Evolutionary conservation across 2,888 invertebrate species (phyloP).

Genomic region (Cremastinae sp.): DNA sequence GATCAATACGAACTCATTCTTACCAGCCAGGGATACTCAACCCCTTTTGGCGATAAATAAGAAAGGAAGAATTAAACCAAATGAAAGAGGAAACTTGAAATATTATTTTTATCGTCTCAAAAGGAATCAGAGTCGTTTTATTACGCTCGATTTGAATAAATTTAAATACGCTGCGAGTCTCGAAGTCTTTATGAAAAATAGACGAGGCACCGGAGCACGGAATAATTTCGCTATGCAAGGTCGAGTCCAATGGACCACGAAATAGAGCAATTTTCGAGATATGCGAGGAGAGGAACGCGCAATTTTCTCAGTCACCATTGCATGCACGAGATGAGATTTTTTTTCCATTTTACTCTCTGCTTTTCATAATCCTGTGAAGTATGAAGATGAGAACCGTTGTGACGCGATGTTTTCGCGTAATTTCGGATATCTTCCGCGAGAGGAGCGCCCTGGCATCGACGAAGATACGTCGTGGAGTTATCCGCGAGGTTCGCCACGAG

Average conservation of each 20-base stretch:
- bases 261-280: background rate
- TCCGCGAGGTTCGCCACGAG: constrained; percentile 42
- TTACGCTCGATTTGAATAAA: background rate
- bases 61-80: background rate
- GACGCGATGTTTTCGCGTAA: constrained; percentile 70
- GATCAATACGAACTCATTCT: constrained; percentile 76
- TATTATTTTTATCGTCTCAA: background rate
- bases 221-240: background rate
- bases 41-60: constrained; percentile 45
- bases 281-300: background rate
- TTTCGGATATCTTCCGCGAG: constrained; percentile 67
- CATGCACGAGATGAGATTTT: background rate
- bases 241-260: constrained; percentile 3
- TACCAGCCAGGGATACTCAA: constrained; percentile 76
- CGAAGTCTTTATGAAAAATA: background rate
- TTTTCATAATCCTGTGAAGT: background rate
- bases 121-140: background rate
- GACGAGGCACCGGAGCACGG: background rate
- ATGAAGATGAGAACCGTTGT: constrained; percentile 69
- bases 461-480: constrained; percentile 32
- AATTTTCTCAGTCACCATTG: background rate
- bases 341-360: background rate
- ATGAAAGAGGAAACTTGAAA: background rate
- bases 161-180: background rate
- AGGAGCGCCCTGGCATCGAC: constrained; percentile 69